Percentiles rank a stretch among this genome's conserved stretches.
Evolutionary conservation across 2,888 invertebrate genomes (phyloP).

Genomic region (Dastarcus helophoroides): DNA sequence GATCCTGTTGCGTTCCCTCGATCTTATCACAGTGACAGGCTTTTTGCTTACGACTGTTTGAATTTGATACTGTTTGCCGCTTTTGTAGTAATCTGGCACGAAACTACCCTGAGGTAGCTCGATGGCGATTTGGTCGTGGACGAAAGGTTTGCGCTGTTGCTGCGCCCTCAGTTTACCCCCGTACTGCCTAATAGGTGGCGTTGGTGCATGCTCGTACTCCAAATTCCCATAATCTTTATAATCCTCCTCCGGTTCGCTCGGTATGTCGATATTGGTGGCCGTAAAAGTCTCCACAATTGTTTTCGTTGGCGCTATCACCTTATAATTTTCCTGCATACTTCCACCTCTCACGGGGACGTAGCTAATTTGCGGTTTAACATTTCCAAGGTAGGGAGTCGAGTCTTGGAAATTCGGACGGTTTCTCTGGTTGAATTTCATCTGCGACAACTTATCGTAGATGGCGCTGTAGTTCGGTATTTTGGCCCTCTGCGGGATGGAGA

Average conservation of each 20-base stretch:
- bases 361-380: constrained; percentile 9
- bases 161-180: background rate
- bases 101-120: constrained; percentile 5
- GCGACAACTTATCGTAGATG: constrained; percentile 34
- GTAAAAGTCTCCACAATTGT: constrained; percentile 30
- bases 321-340: background rate
- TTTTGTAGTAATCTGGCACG: too few relatives aligned
- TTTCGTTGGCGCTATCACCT: background rate
- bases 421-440: constrained; percentile 29
- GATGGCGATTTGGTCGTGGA: constrained; percentile 3
- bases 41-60: too few relatives aligned
- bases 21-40: too few relatives aligned
- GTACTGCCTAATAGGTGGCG: background rate
- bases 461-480: constrained; percentile 28
- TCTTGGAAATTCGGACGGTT: constrained; percentile 5
- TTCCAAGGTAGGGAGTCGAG: background rate
- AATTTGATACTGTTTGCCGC: too few relatives aligned
- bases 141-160: constrained; percentile 2
- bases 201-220: constrained; percentile 5
- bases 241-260: constrained; percentile 10
- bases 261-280: constrained; percentile 31
- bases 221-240: constrained; percentile 3
- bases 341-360: constrained; percentile 8
- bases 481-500: constrained; percentile 8
- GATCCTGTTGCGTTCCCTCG: too few relatives aligned